phyloP scores from a whole-genome alignment of 2,888 invertebrate species.

The Amphipyra tragopoginis region DNA sequence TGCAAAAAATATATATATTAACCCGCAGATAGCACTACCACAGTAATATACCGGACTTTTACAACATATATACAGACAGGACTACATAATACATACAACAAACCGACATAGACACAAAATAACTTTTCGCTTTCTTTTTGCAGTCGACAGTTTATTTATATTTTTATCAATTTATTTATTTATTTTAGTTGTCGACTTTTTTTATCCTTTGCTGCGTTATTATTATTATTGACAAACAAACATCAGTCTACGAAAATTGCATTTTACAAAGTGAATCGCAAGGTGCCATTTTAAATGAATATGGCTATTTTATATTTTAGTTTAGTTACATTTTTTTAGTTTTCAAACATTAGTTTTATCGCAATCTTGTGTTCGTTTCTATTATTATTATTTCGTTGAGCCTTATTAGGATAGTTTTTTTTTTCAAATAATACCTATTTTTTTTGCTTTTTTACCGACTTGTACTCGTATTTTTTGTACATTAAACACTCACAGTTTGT shows the following conservation, averaged over 20 bases:
- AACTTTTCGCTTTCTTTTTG: conserved; percentile 42
- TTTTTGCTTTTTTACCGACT: conserved; percentile 58
- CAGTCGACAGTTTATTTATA: conserved; percentile 59
- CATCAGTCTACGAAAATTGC: conserved; percentile 65
- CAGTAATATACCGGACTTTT: conserved; percentile 66
- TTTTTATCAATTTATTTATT: conserved; percentile 46
- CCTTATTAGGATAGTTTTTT: conserved; percentile 70
- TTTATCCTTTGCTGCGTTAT: conserved; percentile 50
- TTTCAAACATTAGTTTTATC: conserved; percentile 77
- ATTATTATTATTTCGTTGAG: conserved; percentile 74
- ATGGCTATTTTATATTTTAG: conserved; percentile 85
- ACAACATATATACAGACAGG: conserved; percentile 44
- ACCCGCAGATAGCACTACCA: conserved; percentile 81
- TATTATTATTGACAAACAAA: conserved; percentile 47
- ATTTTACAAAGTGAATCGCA: conserved; percentile 83
- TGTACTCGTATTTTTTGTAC: conserved; percentile 63
- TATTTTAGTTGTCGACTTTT: conserved; percentile 58
- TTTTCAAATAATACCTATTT: conserved; percentile 51
- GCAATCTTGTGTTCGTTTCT: conserved; percentile 83
- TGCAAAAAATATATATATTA: conserved; percentile 53
- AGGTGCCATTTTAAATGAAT: conserved; percentile 86
- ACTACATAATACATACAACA: conserved; percentile 60
- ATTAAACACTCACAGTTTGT: conserved; percentile 70
- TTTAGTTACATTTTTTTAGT: conserved; percentile 76
- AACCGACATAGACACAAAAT: conserved; percentile 54